Base-by-base conservation (phyloP, 1,140 invertebrate genomes). In the Epicauta chinensis region DNA sequence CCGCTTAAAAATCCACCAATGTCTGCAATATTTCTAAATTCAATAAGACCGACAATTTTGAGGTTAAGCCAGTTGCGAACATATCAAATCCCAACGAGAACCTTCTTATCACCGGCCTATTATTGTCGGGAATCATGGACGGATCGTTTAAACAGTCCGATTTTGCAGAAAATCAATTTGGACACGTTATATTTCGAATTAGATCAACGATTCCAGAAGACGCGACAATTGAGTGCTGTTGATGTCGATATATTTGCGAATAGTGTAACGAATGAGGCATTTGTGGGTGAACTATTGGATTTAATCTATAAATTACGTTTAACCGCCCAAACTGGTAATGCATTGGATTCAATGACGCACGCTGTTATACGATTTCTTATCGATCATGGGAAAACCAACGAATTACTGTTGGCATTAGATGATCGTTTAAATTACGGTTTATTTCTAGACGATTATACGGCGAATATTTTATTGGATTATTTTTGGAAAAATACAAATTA, bases 381-480 rank as follows among this genome's bases (percentile, higher is more conserved):
- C 1, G 70, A 82, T 32, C 69, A 72, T 59, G 73, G 76, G 0
- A 71, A 79, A 52, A 57, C 66, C 17, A 71, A 89, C 10, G 75
- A 84, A 17, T 70, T 96, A 10, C 58, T 93, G 1, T 68, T 77
- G 15, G 76, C 93, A 11, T 69, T 97, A 11, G 78, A 86, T 60
- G 84, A 93, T 66, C 81, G 91, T 40, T 70, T 93, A 9, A 87
- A 87, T 63, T 97, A 89, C 74, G 94, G 95, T 1, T 71, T 98
- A 23, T 96, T 97, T 66, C 77, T 90, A 11, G 91, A 97, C 73
- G 70, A 82, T 47, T 85, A 84, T 60, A 73, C 78, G 34, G 82
- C 81, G 35, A 93, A 91, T 71, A 73, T 95, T 11, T 69, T 94
- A n/a, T 78, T 97, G 73, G 83, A 96, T 62, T 73, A 77, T 29